These are phyloP conservation scores for Ciconia nigra DNA, from an alignment of 2,797 vertebrate genomes.

Conservation along the genomic window DNA sequence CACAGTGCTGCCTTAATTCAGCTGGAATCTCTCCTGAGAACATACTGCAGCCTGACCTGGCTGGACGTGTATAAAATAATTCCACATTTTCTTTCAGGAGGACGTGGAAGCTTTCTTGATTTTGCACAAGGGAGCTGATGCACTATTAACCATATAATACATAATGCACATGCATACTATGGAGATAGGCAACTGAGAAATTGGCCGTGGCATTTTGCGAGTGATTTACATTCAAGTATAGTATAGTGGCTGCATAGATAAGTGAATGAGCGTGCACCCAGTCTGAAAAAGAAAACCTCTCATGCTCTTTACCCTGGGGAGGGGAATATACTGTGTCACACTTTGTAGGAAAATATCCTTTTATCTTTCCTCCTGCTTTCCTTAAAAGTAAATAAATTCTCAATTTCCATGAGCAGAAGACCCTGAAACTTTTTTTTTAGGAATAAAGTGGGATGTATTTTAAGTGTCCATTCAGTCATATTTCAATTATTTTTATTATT, in stretches of 20 bases:
- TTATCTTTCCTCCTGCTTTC: not conserved
- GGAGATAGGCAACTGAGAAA: constrained; percentile 18
- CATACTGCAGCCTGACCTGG: not conserved
- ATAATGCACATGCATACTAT: not conserved
- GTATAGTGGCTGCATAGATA: not conserved
- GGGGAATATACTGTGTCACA: not conserved
- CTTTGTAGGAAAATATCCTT: not conserved
- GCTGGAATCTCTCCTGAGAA: not conserved
- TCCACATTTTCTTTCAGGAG: not conserved
- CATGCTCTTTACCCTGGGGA: not conserved
- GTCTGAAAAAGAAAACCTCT: constrained; percentile 26
- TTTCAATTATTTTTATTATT: not conserved
- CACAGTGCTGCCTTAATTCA: not conserved
- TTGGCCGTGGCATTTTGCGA: not conserved
- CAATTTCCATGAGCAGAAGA: not conserved
- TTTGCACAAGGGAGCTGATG: constrained; percentile 3
- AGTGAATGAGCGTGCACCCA: not conserved
- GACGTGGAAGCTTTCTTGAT: not conserved
- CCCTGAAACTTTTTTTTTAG: not conserved
- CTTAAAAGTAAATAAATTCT: not conserved
- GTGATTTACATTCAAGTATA: constrained; percentile 60
- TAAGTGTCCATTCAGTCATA: not conserved
- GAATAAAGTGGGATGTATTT: not conserved
- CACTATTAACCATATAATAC: constrained; percentile 10
- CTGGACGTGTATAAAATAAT: constrained; percentile 26